Evolutionary conservation across 2,797 vertebrate species (phyloP).

Genomic region (Cyclura pinguis): DNA sequence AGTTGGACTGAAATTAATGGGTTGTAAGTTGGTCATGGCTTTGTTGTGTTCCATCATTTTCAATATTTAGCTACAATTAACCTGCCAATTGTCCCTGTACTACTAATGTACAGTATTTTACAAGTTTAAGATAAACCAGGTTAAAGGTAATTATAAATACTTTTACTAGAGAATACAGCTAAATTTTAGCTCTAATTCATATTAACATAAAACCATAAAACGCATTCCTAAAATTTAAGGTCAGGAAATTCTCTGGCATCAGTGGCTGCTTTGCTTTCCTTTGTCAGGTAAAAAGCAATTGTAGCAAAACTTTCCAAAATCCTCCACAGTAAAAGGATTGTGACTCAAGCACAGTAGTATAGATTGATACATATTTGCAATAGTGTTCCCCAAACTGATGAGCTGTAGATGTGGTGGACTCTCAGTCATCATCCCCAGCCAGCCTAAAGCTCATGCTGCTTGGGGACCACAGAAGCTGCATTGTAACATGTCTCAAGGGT

Average conservation of each 20-base stretch:
- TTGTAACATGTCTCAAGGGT: not conserved
- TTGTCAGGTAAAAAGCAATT: not conserved
- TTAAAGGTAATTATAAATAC: not conserved
- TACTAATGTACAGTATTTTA: not conserved
- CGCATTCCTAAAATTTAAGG: conserved; percentile 1
- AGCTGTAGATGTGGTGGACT: not conserved
- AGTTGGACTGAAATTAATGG: not conserved
- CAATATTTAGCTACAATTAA: not conserved
- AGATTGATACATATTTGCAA: not conserved
- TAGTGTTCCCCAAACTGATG: not conserved
- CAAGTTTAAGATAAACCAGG: not conserved
- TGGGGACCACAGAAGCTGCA: not conserved
- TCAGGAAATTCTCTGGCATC: not conserved
- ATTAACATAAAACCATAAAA: not conserved
- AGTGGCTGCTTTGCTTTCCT: not conserved
- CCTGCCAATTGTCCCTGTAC: not conserved
- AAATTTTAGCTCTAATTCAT: not conserved
- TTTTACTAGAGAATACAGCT: not conserved
- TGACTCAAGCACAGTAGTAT: not conserved
- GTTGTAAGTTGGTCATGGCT: not conserved
- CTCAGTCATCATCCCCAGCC: not conserved
- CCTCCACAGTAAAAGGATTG: not conserved
- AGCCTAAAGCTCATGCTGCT: not conserved
- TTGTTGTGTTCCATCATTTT: not conserved
- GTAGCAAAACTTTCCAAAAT: not conserved